phyloP scores from a whole-genome alignment of 2,113 vertebrate genomes.

The Notiomystis cincta region DNA sequence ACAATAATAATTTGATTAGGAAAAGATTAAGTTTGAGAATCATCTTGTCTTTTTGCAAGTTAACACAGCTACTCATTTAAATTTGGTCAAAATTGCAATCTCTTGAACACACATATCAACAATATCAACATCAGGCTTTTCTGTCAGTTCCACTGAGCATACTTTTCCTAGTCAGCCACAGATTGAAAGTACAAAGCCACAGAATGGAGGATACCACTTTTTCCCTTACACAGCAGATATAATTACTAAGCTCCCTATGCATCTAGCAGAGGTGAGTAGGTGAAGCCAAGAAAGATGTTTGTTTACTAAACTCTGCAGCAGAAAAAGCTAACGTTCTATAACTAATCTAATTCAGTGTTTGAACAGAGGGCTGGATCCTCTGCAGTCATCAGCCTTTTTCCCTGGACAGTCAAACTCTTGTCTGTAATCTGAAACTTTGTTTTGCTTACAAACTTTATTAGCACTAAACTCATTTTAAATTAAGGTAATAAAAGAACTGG shows the following conservation, averaged over 20 bases:
- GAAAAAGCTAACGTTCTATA: constrained; percentile 9
- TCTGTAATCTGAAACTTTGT: constrained; percentile 35
- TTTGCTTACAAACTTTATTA: constrained; percentile 29
- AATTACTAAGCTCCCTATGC: constrained; percentile 12
- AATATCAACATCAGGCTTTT: background rate
- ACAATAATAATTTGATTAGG: constrained; percentile 68
- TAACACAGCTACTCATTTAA: constrained; percentile 49
- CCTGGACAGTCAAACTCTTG: background rate
- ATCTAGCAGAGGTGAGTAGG: constrained; percentile 2
- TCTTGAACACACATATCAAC: background rate
- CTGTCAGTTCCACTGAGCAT: background rate
- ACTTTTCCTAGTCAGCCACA: background rate
- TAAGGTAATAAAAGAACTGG: constrained; percentile 26
- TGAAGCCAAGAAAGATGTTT: constrained; percentile 43
- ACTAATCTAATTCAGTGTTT: constrained; percentile 29
- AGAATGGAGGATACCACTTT: background rate
- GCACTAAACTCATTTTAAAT: constrained; percentile 41
- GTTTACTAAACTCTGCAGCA: constrained; percentile 21
- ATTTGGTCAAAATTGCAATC: constrained; percentile 23
- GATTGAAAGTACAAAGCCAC: background rate
- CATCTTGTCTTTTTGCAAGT: constrained; percentile 47
- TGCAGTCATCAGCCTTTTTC: background rate
- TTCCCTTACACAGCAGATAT: background rate
- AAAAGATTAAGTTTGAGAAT: constrained; percentile 64
- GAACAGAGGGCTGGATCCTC: constrained; percentile 20